phyloP scores from a whole-genome alignment of 37 sponge, comb jelly and placozoan species.

The Aphrocallistes beatrix region DNA sequence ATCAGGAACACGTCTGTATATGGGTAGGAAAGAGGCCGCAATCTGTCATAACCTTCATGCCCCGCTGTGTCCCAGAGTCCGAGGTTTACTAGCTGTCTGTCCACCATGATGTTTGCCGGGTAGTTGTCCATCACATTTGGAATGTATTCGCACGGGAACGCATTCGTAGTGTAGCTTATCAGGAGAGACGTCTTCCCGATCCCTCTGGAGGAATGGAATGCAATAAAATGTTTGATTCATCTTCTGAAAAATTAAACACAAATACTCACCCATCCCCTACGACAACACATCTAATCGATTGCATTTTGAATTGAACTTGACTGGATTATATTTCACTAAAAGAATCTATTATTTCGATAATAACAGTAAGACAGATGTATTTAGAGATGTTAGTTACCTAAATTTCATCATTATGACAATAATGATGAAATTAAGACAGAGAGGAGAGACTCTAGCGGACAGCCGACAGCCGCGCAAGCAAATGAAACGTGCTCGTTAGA shows the following conservation, averaged over 20 bases:
- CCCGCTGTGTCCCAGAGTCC: slow-evolving; percentile 65
- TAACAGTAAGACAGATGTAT: too few relatives aligned
- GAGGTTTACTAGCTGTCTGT: slow-evolving; percentile 39
- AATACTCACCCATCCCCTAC: slow-evolving; percentile 8
- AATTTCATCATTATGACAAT: too few relatives aligned
- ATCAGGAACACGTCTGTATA: slow-evolving; percentile 51
- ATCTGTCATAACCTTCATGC: slow-evolving; percentile 45
- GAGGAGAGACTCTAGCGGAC: too few relatives aligned
- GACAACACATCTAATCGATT: not conserved
- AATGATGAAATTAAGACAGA: too few relatives aligned
- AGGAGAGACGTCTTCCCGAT: slow-evolving; percentile 95
- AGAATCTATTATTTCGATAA: too few relatives aligned
- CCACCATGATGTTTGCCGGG: slow-evolving; percentile 59
- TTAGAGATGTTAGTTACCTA: too few relatives aligned
- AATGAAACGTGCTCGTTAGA: too few relatives aligned
- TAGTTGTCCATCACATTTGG: slow-evolving; percentile 51
- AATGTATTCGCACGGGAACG: slow-evolving; percentile 31
- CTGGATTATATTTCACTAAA: too few relatives aligned
- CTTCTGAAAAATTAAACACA: not conserved
- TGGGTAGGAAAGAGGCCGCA: slow-evolving; percentile 55
- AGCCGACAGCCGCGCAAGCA: too few relatives aligned
- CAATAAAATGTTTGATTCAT: too few relatives aligned
- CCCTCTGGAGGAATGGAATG: slow-evolving; percentile 46
- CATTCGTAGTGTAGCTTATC: slow-evolving; percentile 70
- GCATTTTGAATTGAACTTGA: not conserved